Base-by-base conservation (phyloP, 2,888 invertebrate genomes). In the Plagodis dolabraria region DNA sequence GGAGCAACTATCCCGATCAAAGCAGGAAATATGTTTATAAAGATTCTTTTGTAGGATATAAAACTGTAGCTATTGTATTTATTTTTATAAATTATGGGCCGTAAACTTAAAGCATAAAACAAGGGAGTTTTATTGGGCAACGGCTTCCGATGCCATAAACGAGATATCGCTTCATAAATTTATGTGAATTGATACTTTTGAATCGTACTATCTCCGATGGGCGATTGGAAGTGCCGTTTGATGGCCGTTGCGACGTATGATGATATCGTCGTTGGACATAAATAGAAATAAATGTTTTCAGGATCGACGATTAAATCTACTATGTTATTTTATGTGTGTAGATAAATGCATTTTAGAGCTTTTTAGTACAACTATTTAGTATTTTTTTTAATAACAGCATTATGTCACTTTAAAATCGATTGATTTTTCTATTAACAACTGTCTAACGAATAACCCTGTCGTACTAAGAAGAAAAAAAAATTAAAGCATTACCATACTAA, bases 61-160 rank as follows among this genome's bases (percentile, higher is more conserved):
- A 83, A 85, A 72, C 71, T 77, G 69, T 75, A 76, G 76, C 74
- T 78, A 74, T 83, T 82, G 85, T 83, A 85, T 77, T 74, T 77
- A 80, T 86, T 83, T 81, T 83, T 84, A 80, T 86, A 86, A 86
- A 87, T 88, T 87, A 89, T 82, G 67, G 81, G 76, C 79, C 88
- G 79, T 90, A 89, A 89, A 90, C 74, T 85, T 80, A 77, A 70
- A 80, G 80, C 82, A 80, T 87, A 85, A 87, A 89, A 86, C 80
- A 80, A 79, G 76, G 69, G 74, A 70, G 72, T 84, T 88, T 87
- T 89, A 89, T 87, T 85, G 80, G 83, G 69, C 79, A 72, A 79
- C 77, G 79, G 76, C 75, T 74, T 75, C 76, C 72, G 75, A 69
- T 73, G 80, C 79, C 71, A 83, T 89, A 89, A 88, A 88, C 79